A percentile compares a stretch with the other conserved stretches of the same genome.
These are phyloP conservation scores for Potamarius usumacintae DNA, from an alignment of 2,113 vertebrate species.

Conservation along the genomic window DNA sequence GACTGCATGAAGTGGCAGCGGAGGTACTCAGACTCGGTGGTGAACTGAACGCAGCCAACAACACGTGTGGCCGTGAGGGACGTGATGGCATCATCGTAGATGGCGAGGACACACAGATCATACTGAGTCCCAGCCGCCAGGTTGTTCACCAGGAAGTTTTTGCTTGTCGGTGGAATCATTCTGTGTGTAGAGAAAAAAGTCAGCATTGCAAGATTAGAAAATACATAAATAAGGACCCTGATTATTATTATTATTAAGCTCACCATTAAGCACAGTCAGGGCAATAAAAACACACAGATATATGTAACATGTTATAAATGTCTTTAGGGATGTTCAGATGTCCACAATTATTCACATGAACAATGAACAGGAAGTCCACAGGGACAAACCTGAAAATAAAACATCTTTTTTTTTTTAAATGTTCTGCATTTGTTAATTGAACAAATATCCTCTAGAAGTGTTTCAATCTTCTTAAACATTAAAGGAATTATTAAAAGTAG, in stretches of 20 bases:
- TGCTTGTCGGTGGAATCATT: conserved; percentile 98
- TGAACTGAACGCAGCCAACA: conserved; percentile 95
- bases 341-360: not conserved
- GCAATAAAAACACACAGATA: no score
- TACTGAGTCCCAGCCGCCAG: conserved; percentile 90
- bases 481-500: not conserved
- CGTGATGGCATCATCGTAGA: conserved; percentile 95
- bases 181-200: conserved; percentile 63
- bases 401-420: no score
- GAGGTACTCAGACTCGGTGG: conserved; percentile 94
- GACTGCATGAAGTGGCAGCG: conserved; percentile 99
- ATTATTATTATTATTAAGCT: not conserved
- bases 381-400: not conserved
- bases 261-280: not conserved
- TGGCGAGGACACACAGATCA: conserved; percentile 95
- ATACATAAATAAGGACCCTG: not conserved
- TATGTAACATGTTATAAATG: not conserved
- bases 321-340: not conserved
- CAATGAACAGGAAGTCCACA: no score
- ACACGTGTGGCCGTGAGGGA: conserved; percentile 94
- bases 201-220: not conserved
- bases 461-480: no score
- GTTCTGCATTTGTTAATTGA: no score
- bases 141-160: conserved; percentile 98
- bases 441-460: not conserved